Conservation (phyloP, 2,113 vertebrate species). For the Ageneiosus marmoratus region DNA sequence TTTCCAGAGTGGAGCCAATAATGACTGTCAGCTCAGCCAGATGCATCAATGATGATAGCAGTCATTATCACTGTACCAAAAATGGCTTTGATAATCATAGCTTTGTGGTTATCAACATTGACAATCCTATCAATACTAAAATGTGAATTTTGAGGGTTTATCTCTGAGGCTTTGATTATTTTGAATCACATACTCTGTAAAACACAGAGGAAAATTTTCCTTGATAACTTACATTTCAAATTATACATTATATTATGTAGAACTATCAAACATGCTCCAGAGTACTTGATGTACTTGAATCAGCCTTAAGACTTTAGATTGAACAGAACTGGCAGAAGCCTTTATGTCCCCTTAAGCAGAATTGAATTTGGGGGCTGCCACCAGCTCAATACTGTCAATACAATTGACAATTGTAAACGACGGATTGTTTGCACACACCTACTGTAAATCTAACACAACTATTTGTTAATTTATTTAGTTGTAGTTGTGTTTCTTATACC, state of each 20-base stretch:
- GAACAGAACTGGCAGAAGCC: too few relatives aligned
- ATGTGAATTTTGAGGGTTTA: conserved; percentile 22
- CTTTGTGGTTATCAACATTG: conserved; percentile 9
- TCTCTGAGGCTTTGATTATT: not conserved
- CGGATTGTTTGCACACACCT: too few relatives aligned
- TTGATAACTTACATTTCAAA: not conserved
- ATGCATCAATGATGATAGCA: not conserved
- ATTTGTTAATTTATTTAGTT: too few relatives aligned
- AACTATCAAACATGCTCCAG: too few relatives aligned
- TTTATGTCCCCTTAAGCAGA: too few relatives aligned
- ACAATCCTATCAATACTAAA: not conserved
- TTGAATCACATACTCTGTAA: not conserved
- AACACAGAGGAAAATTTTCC: not conserved
- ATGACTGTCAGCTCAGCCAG: not conserved
- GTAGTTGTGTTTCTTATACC: too few relatives aligned
- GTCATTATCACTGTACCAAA: not conserved
- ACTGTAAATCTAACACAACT: too few relatives aligned
- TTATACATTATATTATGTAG: not conserved
- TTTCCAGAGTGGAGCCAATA: conserved; percentile 24
- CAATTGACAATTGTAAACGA: too few relatives aligned
- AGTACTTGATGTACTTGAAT: not conserved
- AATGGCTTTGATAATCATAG: conserved; percentile 8
- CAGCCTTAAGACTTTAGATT: not conserved
- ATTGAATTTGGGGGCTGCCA: too few relatives aligned
- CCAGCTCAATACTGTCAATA: too few relatives aligned